Percentiles rank a stretch among this genome's conserved stretches.
Conservation (phyloP, 2,888 invertebrate species). For the Bunonema sp. region DNA sequence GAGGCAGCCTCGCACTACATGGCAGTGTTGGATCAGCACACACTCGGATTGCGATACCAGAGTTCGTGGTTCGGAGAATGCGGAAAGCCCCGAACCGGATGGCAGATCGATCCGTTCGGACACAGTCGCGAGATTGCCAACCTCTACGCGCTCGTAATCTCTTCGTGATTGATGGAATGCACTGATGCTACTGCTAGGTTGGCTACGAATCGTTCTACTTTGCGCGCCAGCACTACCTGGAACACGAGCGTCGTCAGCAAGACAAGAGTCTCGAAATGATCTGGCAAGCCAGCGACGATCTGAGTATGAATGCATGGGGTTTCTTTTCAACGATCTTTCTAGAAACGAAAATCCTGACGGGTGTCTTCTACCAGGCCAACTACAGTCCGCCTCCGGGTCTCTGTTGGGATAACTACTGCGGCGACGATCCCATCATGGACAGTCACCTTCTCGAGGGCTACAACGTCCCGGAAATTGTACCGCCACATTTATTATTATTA, state of each 20-base stretch:
- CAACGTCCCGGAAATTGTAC: too few species aligned
- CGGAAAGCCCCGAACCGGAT: constrained; percentile 48
- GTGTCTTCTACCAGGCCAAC: constrained; percentile 56
- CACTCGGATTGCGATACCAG: constrained; percentile 45
- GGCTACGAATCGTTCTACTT: constrained; percentile 59
- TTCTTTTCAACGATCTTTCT: too few species aligned
- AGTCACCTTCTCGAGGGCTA: too few species aligned
- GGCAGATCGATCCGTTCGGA: constrained; percentile 54
- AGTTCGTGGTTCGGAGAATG: constrained; percentile 46
- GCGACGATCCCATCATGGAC: constrained; percentile 45
- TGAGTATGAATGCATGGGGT: constrained; percentile 32
- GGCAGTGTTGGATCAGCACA: constrained; percentile 53
- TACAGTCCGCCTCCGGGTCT: constrained; percentile 76
- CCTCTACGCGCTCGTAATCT: constrained; percentile 48
- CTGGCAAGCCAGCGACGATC: constrained; percentile 47
- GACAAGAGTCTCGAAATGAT: constrained; percentile 47
- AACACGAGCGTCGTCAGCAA: constrained; percentile 34
- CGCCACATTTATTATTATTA: too few species aligned
- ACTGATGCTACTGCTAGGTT: too few species aligned
- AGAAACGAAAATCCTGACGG: constrained; percentile 59
- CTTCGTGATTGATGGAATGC: too few species aligned
- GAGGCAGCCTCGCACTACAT: constrained; percentile 52
- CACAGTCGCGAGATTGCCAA: constrained; percentile 52
- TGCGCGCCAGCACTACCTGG: constrained; percentile 44
- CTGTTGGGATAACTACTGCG: constrained; percentile 77